Conservation (phyloP, 2,797 vertebrate genomes). For the Sorex maritimensis region DNA sequence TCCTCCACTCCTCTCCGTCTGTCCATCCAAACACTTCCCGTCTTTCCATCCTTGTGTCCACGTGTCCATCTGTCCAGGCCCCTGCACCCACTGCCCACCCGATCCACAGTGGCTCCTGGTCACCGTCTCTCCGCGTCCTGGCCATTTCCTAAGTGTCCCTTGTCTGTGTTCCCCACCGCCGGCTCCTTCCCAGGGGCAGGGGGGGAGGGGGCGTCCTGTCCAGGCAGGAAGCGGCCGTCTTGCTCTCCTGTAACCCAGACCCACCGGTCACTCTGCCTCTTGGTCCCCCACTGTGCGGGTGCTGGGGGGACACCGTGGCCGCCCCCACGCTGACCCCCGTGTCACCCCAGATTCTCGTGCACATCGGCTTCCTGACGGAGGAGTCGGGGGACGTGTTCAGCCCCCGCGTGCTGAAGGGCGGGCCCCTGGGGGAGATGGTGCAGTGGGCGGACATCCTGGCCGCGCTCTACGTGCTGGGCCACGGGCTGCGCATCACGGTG, state of each 20-base stretch:
- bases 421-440: conserved; percentile 98
- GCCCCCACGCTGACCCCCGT: neutral
- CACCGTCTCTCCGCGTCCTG: too few species aligned
- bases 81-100: neutral
- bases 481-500: conserved; percentile 95
- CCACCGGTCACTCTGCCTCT: neutral
- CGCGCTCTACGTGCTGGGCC: conserved; percentile 96
- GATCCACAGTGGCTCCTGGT: neutral
- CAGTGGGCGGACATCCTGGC: conserved; percentile 99
- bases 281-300: too few species aligned
- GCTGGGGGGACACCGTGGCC: neutral
- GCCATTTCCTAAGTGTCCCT: neutral
- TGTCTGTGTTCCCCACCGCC: conserved; percentile 53
- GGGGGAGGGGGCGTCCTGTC: neutral
- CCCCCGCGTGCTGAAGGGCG: conserved; percentile 97
- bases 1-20: too few species aligned
- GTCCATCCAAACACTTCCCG: too few species aligned
- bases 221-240: neutral
- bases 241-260: neutral
- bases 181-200: neutral
- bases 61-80: neutral
- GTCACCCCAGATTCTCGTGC: conserved; percentile 94
- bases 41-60: too few species aligned
- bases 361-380: conserved; percentile 98
- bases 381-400: conserved; percentile 99